These are phyloP conservation scores for Rhyacichthys aspro DNA, from an alignment of 2,797 vertebrate species.

Conservation along the genomic window DNA sequence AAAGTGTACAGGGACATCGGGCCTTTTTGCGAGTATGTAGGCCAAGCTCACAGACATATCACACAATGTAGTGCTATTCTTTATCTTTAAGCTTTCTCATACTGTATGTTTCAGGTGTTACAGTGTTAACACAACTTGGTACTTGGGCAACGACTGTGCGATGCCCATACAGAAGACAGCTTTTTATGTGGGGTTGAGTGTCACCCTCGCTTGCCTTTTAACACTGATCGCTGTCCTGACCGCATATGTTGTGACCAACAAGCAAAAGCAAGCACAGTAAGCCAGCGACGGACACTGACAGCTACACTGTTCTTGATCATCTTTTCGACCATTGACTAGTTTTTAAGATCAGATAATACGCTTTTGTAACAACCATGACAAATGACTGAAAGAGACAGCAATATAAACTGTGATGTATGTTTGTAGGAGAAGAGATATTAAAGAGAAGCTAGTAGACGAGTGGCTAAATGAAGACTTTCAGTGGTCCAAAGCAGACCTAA, in stretches of 20 bases:
- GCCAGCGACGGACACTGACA: neutral
- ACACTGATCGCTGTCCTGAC: conserved; percentile 19
- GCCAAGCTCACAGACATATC: neutral
- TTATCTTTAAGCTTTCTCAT: neutral
- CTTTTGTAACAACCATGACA: no score
- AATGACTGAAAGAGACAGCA: no score
- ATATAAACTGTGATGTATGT: neutral
- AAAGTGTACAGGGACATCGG: conserved; percentile 2
- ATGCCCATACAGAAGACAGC: conserved; percentile 8
- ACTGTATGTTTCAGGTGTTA: conserved; percentile 27
- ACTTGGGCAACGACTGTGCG: conserved; percentile 26
- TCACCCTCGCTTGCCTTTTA: conserved; percentile 27
- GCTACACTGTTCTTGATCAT: neutral
- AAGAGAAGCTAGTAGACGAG: conserved; percentile 31
- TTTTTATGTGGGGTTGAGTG: conserved; percentile 34
- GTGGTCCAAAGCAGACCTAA: conserved; percentile 37
- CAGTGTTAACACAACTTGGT: conserved; percentile 17
- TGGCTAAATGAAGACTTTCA: conserved; percentile 45
- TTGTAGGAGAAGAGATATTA: conserved; percentile 37
- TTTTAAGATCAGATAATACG: no score
- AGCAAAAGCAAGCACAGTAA: conserved; percentile 34
- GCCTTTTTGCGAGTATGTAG: conserved; percentile 34
- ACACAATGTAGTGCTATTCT: neutral
- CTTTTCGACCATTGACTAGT: neutral
- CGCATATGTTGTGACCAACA: conserved; percentile 20